Evolutionary conservation across 2,888 invertebrate species (phyloP), one percentile per base, ranked within the genome.

Genomic region (Cheiracanthium punctorium): DNA sequence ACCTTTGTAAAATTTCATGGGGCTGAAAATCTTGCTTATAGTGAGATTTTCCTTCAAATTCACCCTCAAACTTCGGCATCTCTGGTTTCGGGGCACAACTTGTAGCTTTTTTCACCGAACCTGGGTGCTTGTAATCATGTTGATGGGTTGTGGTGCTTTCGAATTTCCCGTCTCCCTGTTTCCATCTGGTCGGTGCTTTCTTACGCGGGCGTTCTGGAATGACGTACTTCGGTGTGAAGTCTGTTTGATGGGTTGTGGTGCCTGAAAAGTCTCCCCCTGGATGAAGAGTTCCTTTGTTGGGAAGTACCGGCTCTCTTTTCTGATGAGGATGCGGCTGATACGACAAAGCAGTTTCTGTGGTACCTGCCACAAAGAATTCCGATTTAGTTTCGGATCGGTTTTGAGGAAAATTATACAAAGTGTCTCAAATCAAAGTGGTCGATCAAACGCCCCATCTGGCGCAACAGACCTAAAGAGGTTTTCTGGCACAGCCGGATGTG

Each of bases 11-110:
- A 0, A 74, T 30, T 28, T 74, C 41, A 64, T 85, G 74, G 0
- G 84, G 52, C 30, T 43, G 79, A 41, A 20, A 85, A 32, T 85
- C 84, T 8, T 58, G 52, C 12, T 85, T 85, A 33, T 85, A 85
- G 41, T 85, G 73, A 0, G 84, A 85, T 17, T 74, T 30, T 1
- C 84, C 84, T 28, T 79, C 70, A 20, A 85, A 85, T 1, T 48
- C 32, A 0, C 73, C 84, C n/a, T 43, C 20, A 14, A 32, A 37
- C 20, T 30, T 74, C 20, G 41, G 41, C 5, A 67, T 7, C 0
- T 29, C 29, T 8, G 29, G 72, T 41, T 58, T 37, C 0, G 84
- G 84, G 14, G 41, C 69, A 5, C 30, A 20, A 7, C 29, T 0
- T 0, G 24, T 33, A 0, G 32, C n/a, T 20, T 41, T 79, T 28